Evolutionary conservation across 1,140 invertebrate species (phyloP).

Genomic region (Anagrus nilaparvatae): DNA sequence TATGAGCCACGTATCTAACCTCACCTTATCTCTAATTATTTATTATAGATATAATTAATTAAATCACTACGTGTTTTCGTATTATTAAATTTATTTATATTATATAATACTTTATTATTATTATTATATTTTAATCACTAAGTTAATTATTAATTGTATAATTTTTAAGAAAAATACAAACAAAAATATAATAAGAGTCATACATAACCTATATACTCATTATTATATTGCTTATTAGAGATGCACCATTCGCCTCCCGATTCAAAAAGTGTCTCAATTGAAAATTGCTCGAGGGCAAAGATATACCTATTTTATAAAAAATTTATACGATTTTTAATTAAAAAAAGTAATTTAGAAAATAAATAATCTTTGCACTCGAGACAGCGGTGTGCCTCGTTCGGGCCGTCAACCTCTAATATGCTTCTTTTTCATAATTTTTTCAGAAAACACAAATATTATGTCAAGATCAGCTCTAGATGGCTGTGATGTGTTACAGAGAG

Average conservation of each 20-base stretch:
- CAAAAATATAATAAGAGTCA: too few relatives aligned
- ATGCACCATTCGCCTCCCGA: slow-evolving; percentile 29
- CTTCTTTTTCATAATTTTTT: slow-evolving; percentile 26
- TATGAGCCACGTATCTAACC: slow-evolving; percentile 46
- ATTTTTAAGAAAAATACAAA: too few relatives aligned
- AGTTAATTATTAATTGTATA: too few relatives aligned
- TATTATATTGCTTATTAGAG: slow-evolving; percentile 30
- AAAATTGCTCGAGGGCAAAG: not conserved
- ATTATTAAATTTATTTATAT: slow-evolving; percentile 15
- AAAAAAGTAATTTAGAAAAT: not conserved
- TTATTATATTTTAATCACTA: too few relatives aligned
- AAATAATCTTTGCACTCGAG: not conserved
- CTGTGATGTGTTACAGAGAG: not conserved
- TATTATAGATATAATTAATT: slow-evolving; percentile 44
- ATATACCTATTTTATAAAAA: not conserved
- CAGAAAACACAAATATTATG: slow-evolving; percentile 16
- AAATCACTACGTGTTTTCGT: slow-evolving; percentile 40
- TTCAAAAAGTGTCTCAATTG: slow-evolving; percentile 29
- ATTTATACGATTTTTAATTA: too few relatives aligned
- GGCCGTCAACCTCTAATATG: slow-evolving; percentile 19
- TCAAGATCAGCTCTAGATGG: slow-evolving; percentile 13
- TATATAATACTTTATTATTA: slow-evolving; percentile 21
- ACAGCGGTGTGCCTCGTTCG: not conserved
- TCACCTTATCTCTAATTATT: slow-evolving; percentile 45
- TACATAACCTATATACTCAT: slow-evolving; percentile 38